Evolutionary conservation across 2,113 vertebrate genomes (phyloP).

Genomic region (Tachuris rubrigastra): DNA sequence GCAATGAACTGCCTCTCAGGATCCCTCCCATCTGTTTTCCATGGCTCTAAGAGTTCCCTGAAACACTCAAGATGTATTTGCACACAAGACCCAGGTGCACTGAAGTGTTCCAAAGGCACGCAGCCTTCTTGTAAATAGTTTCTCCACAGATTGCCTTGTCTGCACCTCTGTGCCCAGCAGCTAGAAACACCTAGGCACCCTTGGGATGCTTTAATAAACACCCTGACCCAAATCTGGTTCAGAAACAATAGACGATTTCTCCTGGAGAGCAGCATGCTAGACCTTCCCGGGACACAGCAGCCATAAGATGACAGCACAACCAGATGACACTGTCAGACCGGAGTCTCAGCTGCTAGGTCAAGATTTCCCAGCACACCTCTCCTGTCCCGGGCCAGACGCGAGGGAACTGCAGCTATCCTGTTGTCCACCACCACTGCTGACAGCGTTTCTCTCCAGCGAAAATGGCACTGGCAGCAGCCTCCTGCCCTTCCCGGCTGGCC

Average conservation of each 20-base stretch:
- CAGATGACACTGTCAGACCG: neutral
- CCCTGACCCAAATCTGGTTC: neutral
- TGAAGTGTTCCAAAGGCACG: neutral
- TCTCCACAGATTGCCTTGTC: neutral
- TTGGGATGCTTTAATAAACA: neutral
- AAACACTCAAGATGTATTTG: neutral
- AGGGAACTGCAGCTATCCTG: neutral
- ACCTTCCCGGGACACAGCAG: neutral
- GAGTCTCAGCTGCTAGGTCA: neutral
- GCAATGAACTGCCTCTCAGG: neutral
- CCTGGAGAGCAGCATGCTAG: neutral
- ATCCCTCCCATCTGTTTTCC: neutral
- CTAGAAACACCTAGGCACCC: neutral
- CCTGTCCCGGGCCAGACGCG: neutral
- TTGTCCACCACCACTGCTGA: neutral
- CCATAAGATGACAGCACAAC: neutral
- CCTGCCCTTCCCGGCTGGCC: neutral
- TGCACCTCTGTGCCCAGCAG: neutral
- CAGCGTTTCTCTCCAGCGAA: neutral
- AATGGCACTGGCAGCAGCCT: neutral
- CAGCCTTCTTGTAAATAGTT: accelerated
- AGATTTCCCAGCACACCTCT: neutral
- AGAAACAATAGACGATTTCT: neutral
- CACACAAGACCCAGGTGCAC: neutral
- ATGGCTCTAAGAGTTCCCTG: neutral